Evolutionary conservation across 2,113 vertebrate species (phyloP).

Genomic region (human): DNA sequence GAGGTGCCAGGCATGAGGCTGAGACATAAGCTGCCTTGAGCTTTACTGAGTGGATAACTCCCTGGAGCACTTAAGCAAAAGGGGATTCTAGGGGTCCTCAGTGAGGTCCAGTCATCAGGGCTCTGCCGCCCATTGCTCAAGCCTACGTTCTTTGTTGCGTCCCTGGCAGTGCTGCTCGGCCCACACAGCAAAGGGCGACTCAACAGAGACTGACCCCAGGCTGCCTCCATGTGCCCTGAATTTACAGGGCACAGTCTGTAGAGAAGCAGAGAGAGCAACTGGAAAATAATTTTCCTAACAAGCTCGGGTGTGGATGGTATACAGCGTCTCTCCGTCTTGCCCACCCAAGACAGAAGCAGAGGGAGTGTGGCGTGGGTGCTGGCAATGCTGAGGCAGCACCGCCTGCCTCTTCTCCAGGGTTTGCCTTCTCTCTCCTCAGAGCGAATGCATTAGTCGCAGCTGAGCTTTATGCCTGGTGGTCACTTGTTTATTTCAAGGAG

Average conservation of each 20-base stretch:
- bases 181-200: background rate
- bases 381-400: background rate
- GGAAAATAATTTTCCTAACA: background rate
- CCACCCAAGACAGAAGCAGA: background rate
- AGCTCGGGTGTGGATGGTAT: background rate
- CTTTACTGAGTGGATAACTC: background rate
- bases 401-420: background rate
- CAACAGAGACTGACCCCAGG: background rate
- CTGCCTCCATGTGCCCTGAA: background rate
- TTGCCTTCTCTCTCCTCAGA: background rate
- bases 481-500: background rate
- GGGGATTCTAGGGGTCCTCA: background rate
- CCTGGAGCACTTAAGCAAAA: background rate
- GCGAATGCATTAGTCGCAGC: background rate
- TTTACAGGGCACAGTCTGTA: background rate
- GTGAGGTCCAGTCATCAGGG: background rate
- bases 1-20: background rate
- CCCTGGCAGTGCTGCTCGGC: background rate
- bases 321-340: background rate
- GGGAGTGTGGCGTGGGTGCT: background rate
- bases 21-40: background rate
- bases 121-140: rapidly evolving
- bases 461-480: background rate
- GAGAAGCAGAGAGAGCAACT: background rate
- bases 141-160: background rate